Evolutionary conservation across 2,113 vertebrate species (phyloP).

Genomic region (Laticauda colubrina): DNA sequence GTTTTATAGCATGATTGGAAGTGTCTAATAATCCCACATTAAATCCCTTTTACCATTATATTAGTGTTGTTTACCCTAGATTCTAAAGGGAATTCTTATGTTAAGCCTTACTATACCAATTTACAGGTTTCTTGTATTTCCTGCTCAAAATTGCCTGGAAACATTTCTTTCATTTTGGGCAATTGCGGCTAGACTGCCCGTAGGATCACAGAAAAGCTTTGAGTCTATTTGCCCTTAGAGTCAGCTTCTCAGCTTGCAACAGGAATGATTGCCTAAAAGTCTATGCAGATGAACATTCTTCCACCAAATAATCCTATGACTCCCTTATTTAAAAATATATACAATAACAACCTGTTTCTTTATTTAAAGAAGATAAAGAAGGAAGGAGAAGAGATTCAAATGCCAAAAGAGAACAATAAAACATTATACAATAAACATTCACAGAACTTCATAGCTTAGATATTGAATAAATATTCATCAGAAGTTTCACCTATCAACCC

Average conservation of each 20-base stretch:
- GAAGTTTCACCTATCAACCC: background rate
- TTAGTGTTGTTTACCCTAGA: background rate
- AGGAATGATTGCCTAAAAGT: background rate
- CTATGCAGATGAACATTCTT: background rate
- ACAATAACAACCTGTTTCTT: background rate
- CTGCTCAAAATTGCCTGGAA: background rate
- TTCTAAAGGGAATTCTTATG: background rate
- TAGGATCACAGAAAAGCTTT: background rate
- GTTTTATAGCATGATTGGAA: background rate
- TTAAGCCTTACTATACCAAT: background rate
- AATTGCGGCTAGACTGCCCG: background rate
- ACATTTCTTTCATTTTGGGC: background rate
- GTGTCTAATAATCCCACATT: background rate
- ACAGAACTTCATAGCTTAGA: background rate
- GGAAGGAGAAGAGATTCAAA: background rate
- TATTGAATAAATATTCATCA: background rate
- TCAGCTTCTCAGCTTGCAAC: background rate
- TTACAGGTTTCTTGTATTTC: background rate
- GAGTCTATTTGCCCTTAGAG: background rate
- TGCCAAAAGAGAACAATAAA: background rate
- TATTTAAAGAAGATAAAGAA: background rate
- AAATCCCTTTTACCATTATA: background rate
- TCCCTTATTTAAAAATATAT: background rate
- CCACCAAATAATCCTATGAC: background rate
- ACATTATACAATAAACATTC: background rate